These are phyloP conservation scores for Sebastes nivosus DNA, from an alignment of 2,797 vertebrate species.

Conservation along the genomic window DNA sequence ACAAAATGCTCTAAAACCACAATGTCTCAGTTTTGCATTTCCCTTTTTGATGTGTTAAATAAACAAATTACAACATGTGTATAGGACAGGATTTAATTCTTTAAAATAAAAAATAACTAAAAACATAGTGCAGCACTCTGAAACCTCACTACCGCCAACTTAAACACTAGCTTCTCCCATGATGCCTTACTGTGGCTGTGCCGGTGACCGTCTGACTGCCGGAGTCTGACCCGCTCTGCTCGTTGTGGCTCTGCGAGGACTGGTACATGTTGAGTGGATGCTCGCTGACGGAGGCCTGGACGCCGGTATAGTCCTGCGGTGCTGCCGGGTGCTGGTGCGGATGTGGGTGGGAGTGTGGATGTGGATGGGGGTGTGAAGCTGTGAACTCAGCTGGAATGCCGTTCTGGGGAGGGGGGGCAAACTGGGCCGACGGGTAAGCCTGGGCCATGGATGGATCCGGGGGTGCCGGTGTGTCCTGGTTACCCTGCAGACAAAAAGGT, in stretches of 20 bases:
- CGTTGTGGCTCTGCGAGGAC: slow-evolving; percentile 90
- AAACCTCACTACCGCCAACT: neutral
- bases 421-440: slow-evolving; percentile 93
- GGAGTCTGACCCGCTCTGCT: slow-evolving; percentile 88
- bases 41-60: neutral
- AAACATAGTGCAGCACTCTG: neutral
- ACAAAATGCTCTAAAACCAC: neutral
- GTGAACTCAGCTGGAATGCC: slow-evolving; percentile 92
- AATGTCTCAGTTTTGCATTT: neutral
- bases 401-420: slow-evolving; percentile 91
- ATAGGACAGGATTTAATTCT: neutral
- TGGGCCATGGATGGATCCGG: slow-evolving; percentile 95
- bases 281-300: slow-evolving; percentile 90
- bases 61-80: neutral
- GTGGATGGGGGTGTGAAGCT: slow-evolving; percentile 89
- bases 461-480: slow-evolving; percentile 94
- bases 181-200: slow-evolving; percentile 93
- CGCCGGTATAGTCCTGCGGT: slow-evolving; percentile 60
- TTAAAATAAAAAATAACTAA: neutral
- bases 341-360: slow-evolving; percentile 91
- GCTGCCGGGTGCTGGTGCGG: slow-evolving; percentile 78
- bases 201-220: slow-evolving; percentile 91
- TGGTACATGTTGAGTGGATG: slow-evolving; percentile 95
- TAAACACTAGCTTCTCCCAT: neutral
- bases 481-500: slow-evolving; percentile 84